Evolutionary conservation across 2,888 invertebrate species (phyloP), one percentile per base, ranked within the genome.

Genomic region (Neelides folsomi): DNA sequence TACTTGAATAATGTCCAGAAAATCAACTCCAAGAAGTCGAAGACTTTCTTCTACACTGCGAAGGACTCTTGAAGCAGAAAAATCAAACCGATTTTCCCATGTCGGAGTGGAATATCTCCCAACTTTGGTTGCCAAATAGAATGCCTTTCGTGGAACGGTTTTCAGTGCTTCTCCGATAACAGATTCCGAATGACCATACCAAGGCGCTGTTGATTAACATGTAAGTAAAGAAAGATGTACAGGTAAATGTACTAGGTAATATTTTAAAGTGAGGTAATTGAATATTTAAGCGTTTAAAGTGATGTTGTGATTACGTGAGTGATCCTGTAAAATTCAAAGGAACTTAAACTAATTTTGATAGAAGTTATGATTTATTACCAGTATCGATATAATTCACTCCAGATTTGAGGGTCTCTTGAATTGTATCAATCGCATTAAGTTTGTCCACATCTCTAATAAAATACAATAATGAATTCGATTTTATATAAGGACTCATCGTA

Each of bases 381-480:
- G 90, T 92, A 68, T 95, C 94, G 53, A 95, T 79, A 66, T 86
- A 89, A 72, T 95, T 95, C 15, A 95, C 76, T 6, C 93, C 94
- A 38, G 73, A 74, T 67, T 78, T 81, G 2, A 94, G 68, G 0
- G 84, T 82, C 62, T 79, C 74, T 48, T 76, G 76, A 37, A 94
- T 75, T 1, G 87, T 78, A 51, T 76, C 71, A 48, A 83, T 76
- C 38, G 81, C 81, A 18, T 58, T 58, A 8, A 49, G 19, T 2
- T 46, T 55, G 20, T 50, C 47, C 9, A 54, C 37, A n/a, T 40
- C 43, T 35, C 49, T 53, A 40, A 39, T 43, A 6, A n/a, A 18
- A 45, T 20, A 20, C n/a, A n/a, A n/a, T n/a, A n/a, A n/a, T n/a
- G n/a, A n/a, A n/a, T n/a, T n/a, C n/a, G n/a, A n/a, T n/a, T n/a